phyloP scores from a whole-genome alignment of 2,888 invertebrate genomes.

The Acleris sparsana region DNA sequence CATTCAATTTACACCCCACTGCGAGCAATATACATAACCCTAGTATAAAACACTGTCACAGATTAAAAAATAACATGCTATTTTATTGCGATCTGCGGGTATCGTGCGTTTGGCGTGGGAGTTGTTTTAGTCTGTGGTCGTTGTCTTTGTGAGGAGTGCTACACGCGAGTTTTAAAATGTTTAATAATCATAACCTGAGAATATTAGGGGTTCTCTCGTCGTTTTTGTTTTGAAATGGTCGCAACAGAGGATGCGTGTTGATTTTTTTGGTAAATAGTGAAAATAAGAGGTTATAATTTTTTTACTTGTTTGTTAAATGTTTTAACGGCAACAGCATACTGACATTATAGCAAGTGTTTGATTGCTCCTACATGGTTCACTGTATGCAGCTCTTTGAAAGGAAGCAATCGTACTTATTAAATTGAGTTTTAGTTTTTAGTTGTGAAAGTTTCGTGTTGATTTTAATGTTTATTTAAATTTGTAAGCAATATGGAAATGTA shows the following conservation, averaged over 20 bases:
- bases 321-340: too few relatives aligned
- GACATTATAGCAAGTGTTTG: too few relatives aligned
- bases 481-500: too few relatives aligned
- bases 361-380: too few relatives aligned
- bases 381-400: too few relatives aligned
- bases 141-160: constrained; percentile 47
- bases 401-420: too few relatives aligned
- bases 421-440: too few relatives aligned
- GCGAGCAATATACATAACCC: constrained; percentile 38
- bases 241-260: not conserved
- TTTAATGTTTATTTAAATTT: too few relatives aligned
- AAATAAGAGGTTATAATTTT: too few relatives aligned
- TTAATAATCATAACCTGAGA: constrained; percentile 49
- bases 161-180: constrained; percentile 50
- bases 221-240: constrained; percentile 35
- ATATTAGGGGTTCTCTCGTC: constrained; percentile 37
- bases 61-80: constrained; percentile 27
- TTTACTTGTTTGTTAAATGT: too few relatives aligned
- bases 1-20: constrained; percentile 52
- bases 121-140: constrained; percentile 42
- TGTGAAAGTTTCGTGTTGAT: too few relatives aligned
- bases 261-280: not conserved
- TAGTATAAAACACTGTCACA: constrained; percentile 41
- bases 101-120: not conserved
- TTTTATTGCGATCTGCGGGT: constrained; percentile 6